These are phyloP conservation scores for Eleginops maclovinus DNA, from an alignment of 2,113 vertebrate species.

Conservation along the genomic window DNA sequence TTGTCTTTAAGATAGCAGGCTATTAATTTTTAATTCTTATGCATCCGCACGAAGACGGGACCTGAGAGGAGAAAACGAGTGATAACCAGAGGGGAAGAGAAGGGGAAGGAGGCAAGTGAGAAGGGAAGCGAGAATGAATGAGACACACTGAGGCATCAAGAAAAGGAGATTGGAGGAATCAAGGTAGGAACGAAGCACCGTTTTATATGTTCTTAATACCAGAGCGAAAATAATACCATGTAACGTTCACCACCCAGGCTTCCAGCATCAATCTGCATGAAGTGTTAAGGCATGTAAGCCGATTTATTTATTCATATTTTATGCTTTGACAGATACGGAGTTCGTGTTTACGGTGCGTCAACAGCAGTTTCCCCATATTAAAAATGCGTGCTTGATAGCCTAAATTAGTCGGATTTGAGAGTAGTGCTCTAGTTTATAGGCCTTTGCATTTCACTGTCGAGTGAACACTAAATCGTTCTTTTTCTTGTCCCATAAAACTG, in stretches of 20 bases:
- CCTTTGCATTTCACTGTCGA: conserved; percentile 43
- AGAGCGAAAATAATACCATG: conserved; percentile 39
- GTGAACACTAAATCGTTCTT: conserved; percentile 37
- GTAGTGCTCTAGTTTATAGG: conserved; percentile 13
- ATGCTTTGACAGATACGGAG: conserved; percentile 56
- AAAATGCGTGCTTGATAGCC: conserved; percentile 40
- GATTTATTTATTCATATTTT: conserved; percentile 70
- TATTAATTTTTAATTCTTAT: conserved; percentile 85
- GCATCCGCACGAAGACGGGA: conserved; percentile 83
- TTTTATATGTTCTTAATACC: conserved; percentile 38
- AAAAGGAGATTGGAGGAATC: conserved; percentile 79
- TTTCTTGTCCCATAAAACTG: conserved; percentile 24
- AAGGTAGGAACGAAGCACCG: conserved; percentile 76
- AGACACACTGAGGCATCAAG: conserved; percentile 77
- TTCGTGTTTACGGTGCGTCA: conserved; percentile 66
- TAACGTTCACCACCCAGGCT: conserved; percentile 30
- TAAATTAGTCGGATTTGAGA: conserved; percentile 30
- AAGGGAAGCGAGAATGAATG: conserved; percentile 80
- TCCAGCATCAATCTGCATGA: conserved; percentile 19
- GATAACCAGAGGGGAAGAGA: conserved; percentile 70
- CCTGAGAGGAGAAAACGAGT: conserved; percentile 77
- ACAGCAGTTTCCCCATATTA: conserved; percentile 52
- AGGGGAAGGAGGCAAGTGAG: conserved; percentile 66
- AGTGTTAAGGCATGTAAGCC: conserved; percentile 55
- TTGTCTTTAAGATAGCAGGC: conserved; percentile 71